Percentiles rank a stretch among this genome's conserved stretches.
These are phyloP conservation scores for Drosophila erecta DNA, from an alignment of 1,140 invertebrate species.

Conservation along the genomic window DNA sequence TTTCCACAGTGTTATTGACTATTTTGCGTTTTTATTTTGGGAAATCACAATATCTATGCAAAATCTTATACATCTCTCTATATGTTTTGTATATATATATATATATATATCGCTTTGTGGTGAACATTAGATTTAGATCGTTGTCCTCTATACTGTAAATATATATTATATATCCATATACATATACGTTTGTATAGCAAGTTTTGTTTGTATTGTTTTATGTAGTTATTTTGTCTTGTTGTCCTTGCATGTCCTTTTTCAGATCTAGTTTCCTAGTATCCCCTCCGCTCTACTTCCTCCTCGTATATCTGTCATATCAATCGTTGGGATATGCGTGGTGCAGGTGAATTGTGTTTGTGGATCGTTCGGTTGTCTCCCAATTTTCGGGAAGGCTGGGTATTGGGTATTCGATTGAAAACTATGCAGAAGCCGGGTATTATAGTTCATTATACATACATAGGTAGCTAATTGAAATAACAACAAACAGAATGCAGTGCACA, in stretches of 20 bases:
- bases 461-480: slow-evolving; percentile 58
- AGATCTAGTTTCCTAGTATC: slow-evolving; percentile 15
- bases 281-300: slow-evolving; percentile 1
- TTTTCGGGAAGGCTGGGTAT: slow-evolving; percentile 8
- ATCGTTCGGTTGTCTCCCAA: slow-evolving; percentile 36
- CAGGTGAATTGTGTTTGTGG: slow-evolving; percentile 63
- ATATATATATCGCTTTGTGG: slow-evolving; percentile 58
- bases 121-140: slow-evolving; percentile 67
- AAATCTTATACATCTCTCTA: slow-evolving; percentile 69
- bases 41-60: slow-evolving; percentile 78
- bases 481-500: slow-evolving; percentile 65
- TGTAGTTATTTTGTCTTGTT: slow-evolving; percentile 22
- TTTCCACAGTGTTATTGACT: slow-evolving; percentile 51
- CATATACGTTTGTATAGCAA: slow-evolving; percentile 40
- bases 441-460: slow-evolving; percentile 14
- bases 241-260: slow-evolving; percentile 16
- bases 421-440: slow-evolving; percentile 33
- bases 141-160: slow-evolving; percentile 73
- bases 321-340: slow-evolving; percentile 82
- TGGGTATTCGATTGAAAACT: slow-evolving; percentile 36
- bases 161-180: slow-evolving; percentile 58
- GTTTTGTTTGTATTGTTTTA: slow-evolving; percentile 36
- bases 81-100: slow-evolving; percentile 61
- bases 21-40: slow-evolving; percentile 46
- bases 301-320: slow-evolving; percentile 35